Conservation (phyloP, 2,888 invertebrate genomes). For the Mystacides longicornis region DNA sequence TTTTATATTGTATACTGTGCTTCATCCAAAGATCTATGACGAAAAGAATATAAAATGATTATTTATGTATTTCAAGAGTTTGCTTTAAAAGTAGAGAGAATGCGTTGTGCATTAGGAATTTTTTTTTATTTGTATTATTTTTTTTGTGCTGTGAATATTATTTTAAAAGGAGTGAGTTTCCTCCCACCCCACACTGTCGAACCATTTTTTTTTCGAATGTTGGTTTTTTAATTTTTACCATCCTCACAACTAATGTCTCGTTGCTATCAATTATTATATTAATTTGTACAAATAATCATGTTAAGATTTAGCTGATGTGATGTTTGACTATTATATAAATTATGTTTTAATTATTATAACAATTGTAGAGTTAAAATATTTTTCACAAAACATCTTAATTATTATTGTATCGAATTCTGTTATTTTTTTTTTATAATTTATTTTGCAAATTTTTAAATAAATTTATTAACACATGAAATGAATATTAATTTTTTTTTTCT, state of each 20-base stretch:
- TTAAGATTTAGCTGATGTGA: not conserved
- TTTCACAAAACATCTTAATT: conserved; percentile 1
- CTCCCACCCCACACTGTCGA: too few species aligned
- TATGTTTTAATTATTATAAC: not conserved
- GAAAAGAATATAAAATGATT: not conserved
- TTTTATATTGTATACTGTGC: not conserved
- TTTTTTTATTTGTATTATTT: not conserved
- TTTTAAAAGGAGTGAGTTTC: too few species aligned
- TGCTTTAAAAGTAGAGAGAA: not conserved
- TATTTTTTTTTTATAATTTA: conserved; percentile 2
- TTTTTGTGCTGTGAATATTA: not conserved
- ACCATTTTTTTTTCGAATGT: too few species aligned
- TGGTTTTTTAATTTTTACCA: too few species aligned
- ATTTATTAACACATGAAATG: not conserved
- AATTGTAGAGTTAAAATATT: not conserved
- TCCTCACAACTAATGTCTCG: too few species aligned
- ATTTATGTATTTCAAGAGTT: not conserved
- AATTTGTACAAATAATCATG: too few species aligned
- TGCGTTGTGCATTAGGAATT: too few species aligned
- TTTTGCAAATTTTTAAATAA: conserved; percentile 2
- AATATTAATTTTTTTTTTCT: too few species aligned
- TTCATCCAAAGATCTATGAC: not conserved
- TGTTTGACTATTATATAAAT: too few species aligned
- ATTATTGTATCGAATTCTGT: not conserved
- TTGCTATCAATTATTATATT: too few species aligned